A percentile compares a stretch with the other conserved stretches of the same genome.
phyloP scores from a whole-genome alignment of 2,888 invertebrate genomes.

The Melinaea menophilus region DNA sequence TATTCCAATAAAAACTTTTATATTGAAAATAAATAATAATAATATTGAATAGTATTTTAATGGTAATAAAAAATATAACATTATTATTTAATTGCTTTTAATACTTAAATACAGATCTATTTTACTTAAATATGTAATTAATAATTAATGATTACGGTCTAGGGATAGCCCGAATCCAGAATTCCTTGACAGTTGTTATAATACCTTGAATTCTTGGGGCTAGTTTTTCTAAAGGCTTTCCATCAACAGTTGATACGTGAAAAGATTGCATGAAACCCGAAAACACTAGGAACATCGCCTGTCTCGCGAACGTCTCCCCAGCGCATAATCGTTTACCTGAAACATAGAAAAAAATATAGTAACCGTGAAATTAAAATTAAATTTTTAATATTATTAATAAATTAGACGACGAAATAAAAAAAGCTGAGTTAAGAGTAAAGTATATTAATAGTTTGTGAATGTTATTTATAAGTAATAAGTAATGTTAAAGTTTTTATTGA shows the following conservation, averaged over 20 bases:
- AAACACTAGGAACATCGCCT: slow-evolving; percentile 80
- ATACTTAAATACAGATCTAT: not conserved
- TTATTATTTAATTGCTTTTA: too few relatives aligned
- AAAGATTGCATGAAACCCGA: slow-evolving; percentile 81
- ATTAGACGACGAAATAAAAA: too few relatives aligned
- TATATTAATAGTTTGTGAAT: too few relatives aligned
- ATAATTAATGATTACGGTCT: slow-evolving; percentile 38
- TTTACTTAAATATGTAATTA: not conserved
- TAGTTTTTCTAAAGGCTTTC: slow-evolving; percentile 52
- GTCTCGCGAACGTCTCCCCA: slow-evolving; percentile 84
- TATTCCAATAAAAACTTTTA: too few relatives aligned
- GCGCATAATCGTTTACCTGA: slow-evolving; percentile 82
- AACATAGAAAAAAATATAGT: slow-evolving; percentile 20
- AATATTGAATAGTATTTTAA: too few relatives aligned
- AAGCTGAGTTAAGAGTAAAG: too few relatives aligned
- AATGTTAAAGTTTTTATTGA: too few relatives aligned
- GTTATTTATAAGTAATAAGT: too few relatives aligned
- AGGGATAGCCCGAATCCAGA: slow-evolving; percentile 75
- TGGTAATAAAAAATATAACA: too few relatives aligned
- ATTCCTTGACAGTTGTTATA: slow-evolving; percentile 75
- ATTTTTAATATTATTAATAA: not conserved
- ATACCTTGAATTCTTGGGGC: slow-evolving; percentile 72
- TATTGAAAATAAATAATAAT: too few relatives aligned
- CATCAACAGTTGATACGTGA: slow-evolving; percentile 72
- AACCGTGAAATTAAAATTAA: not conserved